These are phyloP conservation scores for Eupsilia transversa DNA, from an alignment of 2,888 invertebrate genomes.

Conservation along the genomic window DNA sequence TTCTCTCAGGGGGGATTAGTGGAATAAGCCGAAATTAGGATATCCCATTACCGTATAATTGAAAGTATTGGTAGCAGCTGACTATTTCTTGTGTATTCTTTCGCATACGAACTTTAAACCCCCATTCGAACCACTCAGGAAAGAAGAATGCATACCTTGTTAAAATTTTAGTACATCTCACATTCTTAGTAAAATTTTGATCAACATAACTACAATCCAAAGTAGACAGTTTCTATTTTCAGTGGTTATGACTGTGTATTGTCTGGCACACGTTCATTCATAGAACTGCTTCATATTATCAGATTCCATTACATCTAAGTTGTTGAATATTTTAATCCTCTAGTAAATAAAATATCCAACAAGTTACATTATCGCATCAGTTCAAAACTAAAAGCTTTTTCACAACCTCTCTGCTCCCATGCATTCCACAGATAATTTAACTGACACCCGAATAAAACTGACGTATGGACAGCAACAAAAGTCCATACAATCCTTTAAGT, in stretches of 20 bases:
- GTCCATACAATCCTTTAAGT: too few species aligned
- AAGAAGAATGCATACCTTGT: background rate
- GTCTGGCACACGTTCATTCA: too few species aligned
- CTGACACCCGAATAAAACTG: conserved; percentile 13
- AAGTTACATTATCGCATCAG: background rate
- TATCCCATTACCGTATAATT: conserved; percentile 6
- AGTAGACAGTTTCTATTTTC: too few species aligned
- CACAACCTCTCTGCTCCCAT: conserved; percentile 10
- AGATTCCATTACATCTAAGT: too few species aligned
- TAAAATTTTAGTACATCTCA: too few species aligned
- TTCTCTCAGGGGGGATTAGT: too few species aligned
- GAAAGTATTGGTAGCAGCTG: background rate
- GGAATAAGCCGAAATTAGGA: too few species aligned
- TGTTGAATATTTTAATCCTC: too few species aligned
- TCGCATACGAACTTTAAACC: background rate
- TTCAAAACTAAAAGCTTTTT: conserved; percentile 50
- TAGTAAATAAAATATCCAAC: too few species aligned
- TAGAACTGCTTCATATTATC: background rate
- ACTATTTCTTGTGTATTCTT: background rate
- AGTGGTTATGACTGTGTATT: too few species aligned
- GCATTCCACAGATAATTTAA: conserved; percentile 21
- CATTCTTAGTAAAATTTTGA: background rate
- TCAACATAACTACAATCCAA: too few species aligned
- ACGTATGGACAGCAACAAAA: background rate
- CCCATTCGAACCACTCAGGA: background rate